Evolutionary conservation across 2,797 vertebrate genomes (phyloP), one percentile per base, ranked within the genome.

Genomic region (Callimico goeldii): DNA sequence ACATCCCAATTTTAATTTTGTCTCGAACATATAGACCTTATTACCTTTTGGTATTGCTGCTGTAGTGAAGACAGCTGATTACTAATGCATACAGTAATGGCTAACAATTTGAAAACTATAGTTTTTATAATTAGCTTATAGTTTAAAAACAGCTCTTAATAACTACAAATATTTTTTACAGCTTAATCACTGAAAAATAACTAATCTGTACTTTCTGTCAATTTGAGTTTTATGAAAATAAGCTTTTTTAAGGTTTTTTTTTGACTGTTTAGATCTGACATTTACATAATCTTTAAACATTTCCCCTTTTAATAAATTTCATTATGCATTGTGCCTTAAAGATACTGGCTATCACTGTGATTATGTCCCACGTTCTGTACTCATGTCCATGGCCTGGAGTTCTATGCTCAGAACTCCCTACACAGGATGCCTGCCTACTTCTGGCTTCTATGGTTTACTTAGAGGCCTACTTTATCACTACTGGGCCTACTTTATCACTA

Each of bases 181-280:
- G 43, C 14, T 58, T 95, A 82, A 81, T 94, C 57, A 93, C 75
- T 80, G 86, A 86, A 94, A 39, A 36, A 77, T 28, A 30, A 36
- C n/a, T 28, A 43, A 50, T 50, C 39, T 55, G 1, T 72, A 26
- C 61, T 91, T 92, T 94, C 64, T 85, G 17, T 91, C 11, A 28
- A 64, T 26, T 94, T 95, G 57, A 24, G 3, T 75, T 95, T 94
- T 55, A 70, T 79, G 75, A 79, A 88, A 61, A 55, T 26, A 7
- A 55, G 39, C 2, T 8, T 5, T 84, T 10, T 89, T 26, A 7
- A 57, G 39, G 4, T 41, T 41, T 41, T 41, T 9, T 89, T 85
- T 67, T 88, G 85, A 84, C 39, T 76, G 50, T 20, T 90, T 8
- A 90, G 26, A 46, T 79, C 43, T 79, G 72, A 36, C 0, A 43